These are phyloP conservation scores for Aelia acuminata DNA, from an alignment of 2,888 invertebrate species.

Conservation along the genomic window DNA sequence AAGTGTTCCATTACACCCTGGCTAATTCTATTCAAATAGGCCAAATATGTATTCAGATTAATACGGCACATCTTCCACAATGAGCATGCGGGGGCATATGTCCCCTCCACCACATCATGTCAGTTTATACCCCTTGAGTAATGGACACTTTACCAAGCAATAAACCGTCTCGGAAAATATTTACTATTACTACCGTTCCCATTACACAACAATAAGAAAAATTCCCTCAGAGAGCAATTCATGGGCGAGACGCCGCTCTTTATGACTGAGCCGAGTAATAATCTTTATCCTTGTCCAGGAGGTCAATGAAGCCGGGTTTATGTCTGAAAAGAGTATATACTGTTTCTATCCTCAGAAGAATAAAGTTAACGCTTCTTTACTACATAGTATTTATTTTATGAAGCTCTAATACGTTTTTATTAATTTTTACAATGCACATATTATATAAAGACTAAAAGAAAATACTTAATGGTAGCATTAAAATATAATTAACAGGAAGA, in stretches of 20 bases:
- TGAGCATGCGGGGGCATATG: not conserved
- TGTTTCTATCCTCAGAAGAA: not conserved
- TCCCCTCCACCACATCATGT: not conserved
- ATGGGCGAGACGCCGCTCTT: not conserved
- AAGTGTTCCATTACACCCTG: not conserved
- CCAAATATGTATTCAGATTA: conserved; percentile 38
- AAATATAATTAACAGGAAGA: no score
- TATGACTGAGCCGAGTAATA: not conserved
- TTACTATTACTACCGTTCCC: not conserved
- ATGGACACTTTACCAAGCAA: not conserved
- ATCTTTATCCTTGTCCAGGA: not conserved
- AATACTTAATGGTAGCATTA: no score
- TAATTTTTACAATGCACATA: no score
- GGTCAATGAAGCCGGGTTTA: not conserved
- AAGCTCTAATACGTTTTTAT: not conserved
- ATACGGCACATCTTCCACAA: conserved; percentile 7
- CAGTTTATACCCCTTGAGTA: not conserved
- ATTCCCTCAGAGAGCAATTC: not conserved
- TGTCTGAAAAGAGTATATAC: not conserved
- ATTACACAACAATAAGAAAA: not conserved
- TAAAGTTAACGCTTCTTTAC: not conserved
- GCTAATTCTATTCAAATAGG: conserved; percentile 31
- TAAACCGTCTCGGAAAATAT: not conserved
- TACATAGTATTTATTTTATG: not conserved
- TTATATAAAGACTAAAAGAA: no score